Base-by-base conservation (phyloP, 2,113 vertebrate genomes). In the Hyperopisus bebe region DNA sequence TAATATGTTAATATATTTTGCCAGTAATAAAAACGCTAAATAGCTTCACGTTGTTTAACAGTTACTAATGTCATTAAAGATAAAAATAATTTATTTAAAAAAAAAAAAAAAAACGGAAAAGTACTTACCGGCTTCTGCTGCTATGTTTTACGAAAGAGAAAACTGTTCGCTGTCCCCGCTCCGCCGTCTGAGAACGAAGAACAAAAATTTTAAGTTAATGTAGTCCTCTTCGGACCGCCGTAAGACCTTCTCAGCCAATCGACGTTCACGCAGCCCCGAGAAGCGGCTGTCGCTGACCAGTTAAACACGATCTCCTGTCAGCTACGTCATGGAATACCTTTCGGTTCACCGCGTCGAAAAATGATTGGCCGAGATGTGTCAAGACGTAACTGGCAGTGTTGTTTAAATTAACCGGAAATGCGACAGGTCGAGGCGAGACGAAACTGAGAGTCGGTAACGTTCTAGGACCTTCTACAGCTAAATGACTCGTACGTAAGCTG, bases 331-430 rank as follows among this genome's bases (percentile, higher is more conserved):
- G 44, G 19, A 7, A 48, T 24, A 21, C 24, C 24, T 47, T 85
- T 46, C 11, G 21, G 21, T 48, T 85, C 42, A 87, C 46, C 62
- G 83, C 84, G 48, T 90, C 86, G 83, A 17, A 51, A 46, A 35
- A 47, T 51, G 83, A 90, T 90, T 90, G 89, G 85, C 50, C 70
- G 9, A 74, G 39, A 62, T 53, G 31, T 13, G 35, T 27, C 87
- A 70, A 31, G 17, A 6, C 48, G 3, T 24, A 77, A 13, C 10
- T 74, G 17, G 15, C 55, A 19, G 58, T 21, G 21, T 70, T 86
- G 44, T 21, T 87, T 87, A 77, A 87, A 87, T 70, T 42, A 24
- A 31, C 48, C 62, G 84, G 62, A 87, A 87, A 88, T 35, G 19
- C 9, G 42, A 21, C 17, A 82, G 83, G 82, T 31, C 46, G 42